Evolutionary conservation across 2,888 invertebrate genomes (phyloP), one percentile per base, ranked within the genome.

Genomic region (Caenorhabditis uteleia): DNA sequence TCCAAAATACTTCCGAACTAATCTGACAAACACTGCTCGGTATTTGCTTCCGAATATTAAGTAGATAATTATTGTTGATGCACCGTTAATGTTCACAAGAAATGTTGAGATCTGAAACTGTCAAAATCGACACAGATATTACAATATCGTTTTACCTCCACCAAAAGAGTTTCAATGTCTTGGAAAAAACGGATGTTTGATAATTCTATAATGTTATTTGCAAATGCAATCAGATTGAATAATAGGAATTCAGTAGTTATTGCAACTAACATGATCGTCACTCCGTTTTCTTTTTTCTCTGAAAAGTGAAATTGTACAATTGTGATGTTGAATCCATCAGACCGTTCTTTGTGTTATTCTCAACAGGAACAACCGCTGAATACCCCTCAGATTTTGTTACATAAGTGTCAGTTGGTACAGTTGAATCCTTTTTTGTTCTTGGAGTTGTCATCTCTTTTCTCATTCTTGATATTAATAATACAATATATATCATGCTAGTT

Each of bases 191-290:
- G 57, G 39, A 57, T 64, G 18, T 47, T 64, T 10, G 57, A 64
- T 21, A 79, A 49, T 40, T 79, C 79, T 38, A 79, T 67, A 25
- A 79, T 69, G 53, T 79, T 79, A 45, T 76, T 79, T 39, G 75
- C 65, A 48, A 79, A 79, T 2, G 78, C 79, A 38, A 79, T 65
- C 21, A 77, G 45, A 58, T 79, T 79, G 68, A 79, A 79, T 21
- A 76, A 50, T 34, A 79, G 64, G 54, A 79, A 79, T 31, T 76
- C 74, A 5, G 77, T 71, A 23, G 77, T 79, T 46, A 79, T 79
- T 14, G 77, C 78, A 26, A 79, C 73, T 33, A 79, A 65, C 79
- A 79, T 79, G 2, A 79, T 61, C 8, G 78, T 77, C 18, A 78
- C 74, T 29, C 74, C 74, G 48, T 74, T 68, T 21, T 78, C 78